These are phyloP conservation scores for Microctonus hyperodae DNA, from an alignment of 2,888 invertebrate species.

Conservation along the genomic window DNA sequence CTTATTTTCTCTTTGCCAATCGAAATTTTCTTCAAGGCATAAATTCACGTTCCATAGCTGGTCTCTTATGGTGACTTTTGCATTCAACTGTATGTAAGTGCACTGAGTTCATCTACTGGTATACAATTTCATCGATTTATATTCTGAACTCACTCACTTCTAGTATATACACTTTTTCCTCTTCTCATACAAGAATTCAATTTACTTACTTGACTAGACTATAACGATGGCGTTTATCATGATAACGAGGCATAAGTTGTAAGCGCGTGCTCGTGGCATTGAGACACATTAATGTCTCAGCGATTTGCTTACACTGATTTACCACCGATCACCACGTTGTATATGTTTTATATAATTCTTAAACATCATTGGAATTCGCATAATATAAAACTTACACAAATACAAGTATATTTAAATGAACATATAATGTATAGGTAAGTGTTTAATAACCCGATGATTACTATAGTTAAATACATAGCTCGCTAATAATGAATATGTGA, in stretches of 20 bases:
- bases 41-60: conserved; percentile 44
- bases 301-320: conserved; percentile 27
- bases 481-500: conserved; percentile 14
- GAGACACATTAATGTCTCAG: conserved; percentile 9
- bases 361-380: conserved; percentile 12
- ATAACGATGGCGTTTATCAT: conserved; percentile 27
- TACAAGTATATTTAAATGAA: background rate
- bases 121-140: conserved; percentile 31
- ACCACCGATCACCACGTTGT: conserved; percentile 15
- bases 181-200: conserved; percentile 25
- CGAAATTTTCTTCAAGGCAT: conserved; percentile 50
- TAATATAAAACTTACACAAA: conserved; percentile 3
- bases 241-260: conserved; percentile 28
- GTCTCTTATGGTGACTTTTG: conserved; percentile 12
- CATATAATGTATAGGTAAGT: background rate
- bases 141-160: background rate
- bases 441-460: background rate
- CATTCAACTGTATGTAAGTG: background rate
- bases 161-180: background rate
- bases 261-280: background rate
- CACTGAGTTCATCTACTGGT: too few relatives aligned
- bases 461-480: background rate
- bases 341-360: conserved; percentile 3
- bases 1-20: conserved; percentile 42
- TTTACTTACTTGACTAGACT: conserved; percentile 22